Conservation (phyloP, 2,113 vertebrate species). For the Nematolebias whitei region DNA sequence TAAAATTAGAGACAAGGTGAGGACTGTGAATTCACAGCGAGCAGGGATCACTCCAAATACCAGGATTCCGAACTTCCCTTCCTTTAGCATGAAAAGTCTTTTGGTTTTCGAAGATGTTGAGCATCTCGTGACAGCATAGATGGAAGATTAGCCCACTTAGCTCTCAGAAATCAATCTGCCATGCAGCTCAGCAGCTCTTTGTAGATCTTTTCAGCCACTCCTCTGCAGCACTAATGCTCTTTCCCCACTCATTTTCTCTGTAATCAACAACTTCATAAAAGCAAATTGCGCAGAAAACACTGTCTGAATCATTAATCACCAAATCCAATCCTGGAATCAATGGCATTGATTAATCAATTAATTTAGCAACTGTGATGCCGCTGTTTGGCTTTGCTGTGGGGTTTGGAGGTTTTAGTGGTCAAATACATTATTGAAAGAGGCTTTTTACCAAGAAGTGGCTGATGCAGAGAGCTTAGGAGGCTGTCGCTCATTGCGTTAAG, state of each 20-base stretch:
- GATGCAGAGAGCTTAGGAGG: slow-evolving; percentile 71
- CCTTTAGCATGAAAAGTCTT: not conserved
- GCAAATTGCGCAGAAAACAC: slow-evolving; percentile 48
- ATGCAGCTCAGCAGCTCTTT: slow-evolving; percentile 44
- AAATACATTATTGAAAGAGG: slow-evolving; percentile 75
- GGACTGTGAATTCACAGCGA: slow-evolving; percentile 2
- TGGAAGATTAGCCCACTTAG: slow-evolving; percentile 66
- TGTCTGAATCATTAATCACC: slow-evolving; percentile 55
- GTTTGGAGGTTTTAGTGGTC: slow-evolving; percentile 63
- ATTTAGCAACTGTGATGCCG: slow-evolving; percentile 58
- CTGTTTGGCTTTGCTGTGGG: slow-evolving; percentile 57
- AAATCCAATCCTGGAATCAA: slow-evolving; percentile 66
- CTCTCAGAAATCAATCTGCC: slow-evolving; percentile 70
- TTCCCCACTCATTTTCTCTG: slow-evolving; percentile 48
- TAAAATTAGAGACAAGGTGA: slow-evolving; percentile 33
- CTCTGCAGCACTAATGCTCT: slow-evolving; percentile 56
- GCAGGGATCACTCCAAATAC: slow-evolving; percentile 13
- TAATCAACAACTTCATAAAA: slow-evolving; percentile 71
- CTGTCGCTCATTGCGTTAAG: slow-evolving; percentile 76
- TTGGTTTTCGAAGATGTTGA: slow-evolving; percentile 29
- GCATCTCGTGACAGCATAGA: slow-evolving; percentile 34
- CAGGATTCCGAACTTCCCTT: slow-evolving; percentile 3
- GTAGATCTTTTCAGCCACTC: slow-evolving; percentile 48
- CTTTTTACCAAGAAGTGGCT: slow-evolving; percentile 70
- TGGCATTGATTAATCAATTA: slow-evolving; percentile 73